Percentiles rank a stretch among this genome's conserved stretches.
Evolutionary conservation across 1,140 invertebrate species (phyloP).

Genomic region (Euwallacea fornicatus): DNA sequence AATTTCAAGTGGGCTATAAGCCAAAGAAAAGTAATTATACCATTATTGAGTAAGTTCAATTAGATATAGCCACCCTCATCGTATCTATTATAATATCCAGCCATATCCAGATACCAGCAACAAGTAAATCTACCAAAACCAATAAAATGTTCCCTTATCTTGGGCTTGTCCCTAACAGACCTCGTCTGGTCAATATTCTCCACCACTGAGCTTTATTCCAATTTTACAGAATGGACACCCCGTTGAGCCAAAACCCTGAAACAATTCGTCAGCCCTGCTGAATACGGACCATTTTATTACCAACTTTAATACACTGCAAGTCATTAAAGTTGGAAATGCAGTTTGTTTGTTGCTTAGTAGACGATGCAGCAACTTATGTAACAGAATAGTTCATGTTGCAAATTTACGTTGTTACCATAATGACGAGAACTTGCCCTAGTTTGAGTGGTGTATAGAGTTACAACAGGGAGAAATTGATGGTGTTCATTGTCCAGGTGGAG

Average conservation of each 20-base stretch:
- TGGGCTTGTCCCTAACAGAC: too few relatives aligned
- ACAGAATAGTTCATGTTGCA: constrained; percentile 1
- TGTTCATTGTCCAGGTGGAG: too few relatives aligned
- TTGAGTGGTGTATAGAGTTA: neutral
- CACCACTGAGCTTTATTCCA: too few relatives aligned
- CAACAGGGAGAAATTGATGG: too few relatives aligned
- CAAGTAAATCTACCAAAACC: too few relatives aligned
- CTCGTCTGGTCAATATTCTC: neutral
- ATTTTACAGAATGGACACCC: neutral
- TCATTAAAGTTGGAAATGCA: constrained; percentile 7
- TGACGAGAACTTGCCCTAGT: neutral
- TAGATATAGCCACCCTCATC: too few relatives aligned
- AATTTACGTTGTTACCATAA: constrained; percentile 2
- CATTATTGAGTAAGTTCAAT: too few relatives aligned
- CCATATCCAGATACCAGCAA: too few relatives aligned
- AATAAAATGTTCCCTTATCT: too few relatives aligned
- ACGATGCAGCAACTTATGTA: constrained; percentile 5
- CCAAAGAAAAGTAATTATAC: too few relatives aligned
- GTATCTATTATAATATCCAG: too few relatives aligned
- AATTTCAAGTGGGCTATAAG: too few relatives aligned
- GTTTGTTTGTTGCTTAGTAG: constrained; percentile 6
- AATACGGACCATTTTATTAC: constrained; percentile 6
- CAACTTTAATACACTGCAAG: constrained; percentile 8
- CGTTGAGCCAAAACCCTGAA: neutral
- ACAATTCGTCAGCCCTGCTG: neutral